Base-by-base conservation (phyloP, 1,140 invertebrate genomes). In the Temnothorax longispinosus region DNA sequence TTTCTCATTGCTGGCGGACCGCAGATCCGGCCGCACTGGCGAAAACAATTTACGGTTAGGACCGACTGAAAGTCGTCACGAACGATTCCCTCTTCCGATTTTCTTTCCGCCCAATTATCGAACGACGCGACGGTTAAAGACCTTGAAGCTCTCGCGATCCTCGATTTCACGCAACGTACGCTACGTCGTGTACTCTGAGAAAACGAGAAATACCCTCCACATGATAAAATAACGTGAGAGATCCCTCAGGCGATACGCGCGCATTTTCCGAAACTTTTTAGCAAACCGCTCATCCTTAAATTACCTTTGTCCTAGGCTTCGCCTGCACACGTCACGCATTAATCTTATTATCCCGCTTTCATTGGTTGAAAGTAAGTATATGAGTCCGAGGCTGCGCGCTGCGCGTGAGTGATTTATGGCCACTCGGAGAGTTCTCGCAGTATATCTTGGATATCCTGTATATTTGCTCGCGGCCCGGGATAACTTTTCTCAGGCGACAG, bases 261-360 rank as follows among this genome's bases (percentile, higher is more conserved):
- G 35, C 54, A 21, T 32, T 67, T 74, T 8, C 52, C 38, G 27
- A 47, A 72, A 74, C 54, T 84, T 84, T 74, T 62, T 41, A 60
- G 52, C 56, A 47, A 47, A 74, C 67, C 44, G 38, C 18, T 60
- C 32, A 21, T 60, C 67, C 27, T 84, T 58, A 84, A 84, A 84
- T 84, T 84, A 84, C 67, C 69, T 84, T 84, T 80, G 77, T 84
- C 80, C 65, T 47, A 84, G 54, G 54, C 54, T 58, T 38, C 56
- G 69, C 69, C 80, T 74, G 80, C 80, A 74, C 67, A 84, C 56
- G 69, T 84, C 80, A 60, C 3, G 69, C 80, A 84, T 84, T 84
- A 84, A 84, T 84, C 80, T 84, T 84, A 84, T 84, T 74, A 84
- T 84, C 54, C 80, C 80, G 69, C 54, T 84, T 84, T 74, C 69